Percentiles rank a stretch among this genome's conserved stretches.
These are phyloP conservation scores for Disparrhopalites patrizii DNA, from an alignment of 2,888 invertebrate species.

Conservation along the genomic window DNA sequence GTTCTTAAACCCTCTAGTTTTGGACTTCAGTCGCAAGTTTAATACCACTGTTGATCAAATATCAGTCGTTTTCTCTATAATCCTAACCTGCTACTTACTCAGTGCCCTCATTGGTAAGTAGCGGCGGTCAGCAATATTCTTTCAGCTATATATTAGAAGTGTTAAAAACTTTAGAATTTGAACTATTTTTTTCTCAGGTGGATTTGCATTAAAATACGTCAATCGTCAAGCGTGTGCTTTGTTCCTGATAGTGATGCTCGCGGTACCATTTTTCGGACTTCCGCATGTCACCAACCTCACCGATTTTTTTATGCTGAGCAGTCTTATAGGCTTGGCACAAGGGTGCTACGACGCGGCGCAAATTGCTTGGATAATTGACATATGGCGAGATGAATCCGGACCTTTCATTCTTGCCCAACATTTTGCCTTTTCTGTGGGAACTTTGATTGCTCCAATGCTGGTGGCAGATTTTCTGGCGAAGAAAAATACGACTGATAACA, in stretches of 20 bases:
- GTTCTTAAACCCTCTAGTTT: constrained; percentile 31
- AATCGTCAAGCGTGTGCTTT: not conserved
- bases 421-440: constrained; percentile 33
- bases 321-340: constrained; percentile 26
- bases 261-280: not conserved
- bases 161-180: not conserved
- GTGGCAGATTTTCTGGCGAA: constrained; percentile 30
- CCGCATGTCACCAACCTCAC: not conserved
- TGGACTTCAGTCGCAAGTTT: constrained; percentile 35
- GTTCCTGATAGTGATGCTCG: not conserved
- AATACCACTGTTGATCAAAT: constrained; percentile 30
- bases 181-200: too few relatives aligned
- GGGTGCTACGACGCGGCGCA: constrained; percentile 37
- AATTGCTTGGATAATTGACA: constrained; percentile 39
- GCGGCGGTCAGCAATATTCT: not conserved
- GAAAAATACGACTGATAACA: not conserved
- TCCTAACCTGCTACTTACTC: constrained; percentile 26
- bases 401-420: constrained; percentile 37
- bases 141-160: not conserved
- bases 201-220: not conserved
- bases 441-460: constrained; percentile 24
- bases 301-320: constrained; percentile 25
- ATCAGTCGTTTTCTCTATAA: constrained; percentile 34
- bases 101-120: constrained; percentile 35
- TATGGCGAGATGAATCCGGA: constrained; percentile 30